Conservation (phyloP, 2,113 vertebrate species). For the Athene cunicularia region DNA sequence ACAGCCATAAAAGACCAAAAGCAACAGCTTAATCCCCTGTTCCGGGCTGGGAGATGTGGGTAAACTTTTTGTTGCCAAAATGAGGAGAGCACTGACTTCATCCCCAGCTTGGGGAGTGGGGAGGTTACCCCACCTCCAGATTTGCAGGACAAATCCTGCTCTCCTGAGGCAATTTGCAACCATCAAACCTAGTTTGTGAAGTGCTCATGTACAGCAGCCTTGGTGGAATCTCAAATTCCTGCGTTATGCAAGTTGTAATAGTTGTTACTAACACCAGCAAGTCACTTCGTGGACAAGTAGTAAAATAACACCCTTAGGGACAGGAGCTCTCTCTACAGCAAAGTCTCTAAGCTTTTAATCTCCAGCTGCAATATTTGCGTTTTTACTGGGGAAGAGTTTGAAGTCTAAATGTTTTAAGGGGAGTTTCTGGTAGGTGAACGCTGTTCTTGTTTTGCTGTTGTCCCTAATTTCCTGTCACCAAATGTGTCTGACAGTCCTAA, state of each 20-base stretch:
- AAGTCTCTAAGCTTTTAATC: neutral
- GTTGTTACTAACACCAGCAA: neutral
- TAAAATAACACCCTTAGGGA: accelerated
- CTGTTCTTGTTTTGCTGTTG: neutral
- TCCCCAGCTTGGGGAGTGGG: accelerated
- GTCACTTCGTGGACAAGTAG: neutral
- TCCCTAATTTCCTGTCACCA: neutral
- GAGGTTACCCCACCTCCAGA: neutral
- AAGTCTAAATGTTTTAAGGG: neutral
- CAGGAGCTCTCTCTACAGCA: neutral
- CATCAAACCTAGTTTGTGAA: neutral
- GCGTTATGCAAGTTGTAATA: neutral
- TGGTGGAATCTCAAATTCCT: neutral
- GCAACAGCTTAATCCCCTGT: neutral
- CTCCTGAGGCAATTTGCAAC: neutral
- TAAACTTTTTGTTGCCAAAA: neutral
- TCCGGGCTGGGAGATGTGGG: neutral
- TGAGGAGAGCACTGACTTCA: neutral
- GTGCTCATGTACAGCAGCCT: neutral
- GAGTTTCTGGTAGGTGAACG: accelerated
- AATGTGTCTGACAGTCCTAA: neutral
- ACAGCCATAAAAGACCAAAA: neutral
- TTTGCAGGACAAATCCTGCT: neutral
- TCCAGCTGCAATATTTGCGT: neutral
- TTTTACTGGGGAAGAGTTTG: neutral